Base-by-base conservation (phyloP, 2,113 vertebrate genomes). In the Cephalopterus ornatus region DNA sequence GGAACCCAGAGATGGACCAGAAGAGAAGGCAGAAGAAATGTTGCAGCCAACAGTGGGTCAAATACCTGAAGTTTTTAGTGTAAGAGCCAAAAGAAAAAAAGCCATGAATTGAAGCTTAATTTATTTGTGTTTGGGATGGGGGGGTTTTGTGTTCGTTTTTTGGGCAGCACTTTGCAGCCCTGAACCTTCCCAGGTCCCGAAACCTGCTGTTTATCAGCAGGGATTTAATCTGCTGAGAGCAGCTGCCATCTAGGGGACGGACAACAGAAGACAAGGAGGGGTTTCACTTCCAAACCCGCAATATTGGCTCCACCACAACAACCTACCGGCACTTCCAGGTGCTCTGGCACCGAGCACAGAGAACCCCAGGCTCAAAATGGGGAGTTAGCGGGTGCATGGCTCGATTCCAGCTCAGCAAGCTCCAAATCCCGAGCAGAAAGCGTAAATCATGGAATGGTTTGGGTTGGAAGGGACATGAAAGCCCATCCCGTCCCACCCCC, bases 171-270 rank as follows among this genome's bases (percentile, higher is more conserved):
- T 28, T 47, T 8, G 19, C 49, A 58, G 26, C 59, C 49, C 65
- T 6, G 55, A 49, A 33, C 46, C 20, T 16, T 42, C 8, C 7
- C 27, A 7, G 49, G 44, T 41, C 12, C 42, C 53, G 12, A 59
- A 72, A 5, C 6, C 14, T 2, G 46, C 35, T 24, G 41, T 0
- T 30, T 76, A 52, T 5, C 61, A 18, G 26, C 26, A 26, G 75
- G 55, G 47, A 28, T 73, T 70, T 30, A 32, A 92, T 97, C 84
- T 63, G 88, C 83, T 97, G 95, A 85, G 71, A 93, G 55, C 68
- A 81, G 90, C 8, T 96, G 96, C 96, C 96, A 97, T 81, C 97
- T 97, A 96, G 93, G 56, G 96, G 89, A 76, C 76, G 62, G 35
- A 37, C 8, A 28, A 10, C 8, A 65, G 71, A 82, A 41, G 61